Percentiles rank a stretch among this genome's conserved stretches.
Evolutionary conservation across 2,888 invertebrate genomes (phyloP).

Genomic region (Pseudococcus viburni): DNA sequence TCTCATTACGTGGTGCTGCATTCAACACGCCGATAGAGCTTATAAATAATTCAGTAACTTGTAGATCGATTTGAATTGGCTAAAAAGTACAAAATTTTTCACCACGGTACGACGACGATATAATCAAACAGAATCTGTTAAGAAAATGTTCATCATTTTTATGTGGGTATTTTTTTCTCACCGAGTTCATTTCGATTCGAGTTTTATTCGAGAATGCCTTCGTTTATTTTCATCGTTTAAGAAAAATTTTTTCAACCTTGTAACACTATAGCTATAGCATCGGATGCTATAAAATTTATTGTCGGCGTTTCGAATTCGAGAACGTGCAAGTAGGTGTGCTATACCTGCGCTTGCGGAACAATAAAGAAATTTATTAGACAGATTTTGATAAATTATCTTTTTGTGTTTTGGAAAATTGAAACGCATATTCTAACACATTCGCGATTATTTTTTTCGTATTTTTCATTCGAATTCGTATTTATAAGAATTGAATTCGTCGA

Average conservation of each 20-base stretch:
- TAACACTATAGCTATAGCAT: background rate
- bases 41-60: constrained; percentile 15
- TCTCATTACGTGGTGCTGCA: constrained; percentile 3
- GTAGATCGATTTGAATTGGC: constrained; percentile 2
- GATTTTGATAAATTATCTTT: constrained; percentile 29
- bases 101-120: background rate
- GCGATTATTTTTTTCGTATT: constrained; percentile 8
- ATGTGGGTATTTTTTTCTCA: background rate
- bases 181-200: background rate
- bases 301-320: background rate
- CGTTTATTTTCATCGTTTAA: constrained; percentile 11
- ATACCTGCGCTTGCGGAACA: background rate
- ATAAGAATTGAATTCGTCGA: background rate
- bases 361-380: constrained; percentile 27
- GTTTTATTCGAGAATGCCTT: background rate
- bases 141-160: constrained; percentile 22
- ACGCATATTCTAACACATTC: constrained; percentile 10
- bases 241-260: background rate
- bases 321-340: background rate
- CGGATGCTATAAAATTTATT: background rate
- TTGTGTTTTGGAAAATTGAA: constrained; percentile 11
- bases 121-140: background rate
- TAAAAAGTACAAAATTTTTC: background rate
- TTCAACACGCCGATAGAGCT: background rate
- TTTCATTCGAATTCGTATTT: background rate